Percentiles rank a stretch among this genome's conserved stretches.
Evolutionary conservation across 2,797 vertebrate species (phyloP).

Genomic region (Adrianichthys oophorus): DNA sequence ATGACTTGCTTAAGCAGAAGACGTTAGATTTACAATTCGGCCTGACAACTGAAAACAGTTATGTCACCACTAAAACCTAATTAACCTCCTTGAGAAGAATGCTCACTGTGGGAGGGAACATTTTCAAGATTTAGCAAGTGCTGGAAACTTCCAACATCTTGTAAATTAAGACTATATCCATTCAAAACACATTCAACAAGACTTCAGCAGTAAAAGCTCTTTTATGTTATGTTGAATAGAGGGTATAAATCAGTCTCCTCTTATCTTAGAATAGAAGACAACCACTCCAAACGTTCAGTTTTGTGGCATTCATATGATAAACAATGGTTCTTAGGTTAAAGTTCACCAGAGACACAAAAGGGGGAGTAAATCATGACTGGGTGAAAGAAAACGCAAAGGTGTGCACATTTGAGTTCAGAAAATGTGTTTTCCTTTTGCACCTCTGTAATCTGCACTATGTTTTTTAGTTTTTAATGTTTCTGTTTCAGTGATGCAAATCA

Average conservation of each 20-base stretch:
- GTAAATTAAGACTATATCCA: slow-evolving; percentile 37
- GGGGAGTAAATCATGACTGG: slow-evolving; percentile 19
- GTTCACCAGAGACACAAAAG: slow-evolving; percentile 18
- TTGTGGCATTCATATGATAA: slow-evolving; percentile 26
- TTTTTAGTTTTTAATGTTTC: slow-evolving; percentile 61
- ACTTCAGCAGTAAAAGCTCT: slow-evolving; percentile 33
- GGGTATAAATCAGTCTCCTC: slow-evolving; percentile 25
- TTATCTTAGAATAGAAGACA: slow-evolving; percentile 13
- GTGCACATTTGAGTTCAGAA: slow-evolving; percentile 11
- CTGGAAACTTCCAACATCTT: slow-evolving; percentile 26
- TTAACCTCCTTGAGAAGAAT: slow-evolving; percentile 19
- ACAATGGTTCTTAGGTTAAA: slow-evolving; percentile 35
- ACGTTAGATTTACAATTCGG: slow-evolving; percentile 16
- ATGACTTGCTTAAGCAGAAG: too few species aligned
- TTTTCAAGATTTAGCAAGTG: slow-evolving; percentile 25
- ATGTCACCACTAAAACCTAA: slow-evolving; percentile 17
- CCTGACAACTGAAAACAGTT: slow-evolving; percentile 13
- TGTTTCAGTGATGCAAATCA: slow-evolving; percentile 32
- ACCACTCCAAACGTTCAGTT: slow-evolving; percentile 14
- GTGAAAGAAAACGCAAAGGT: slow-evolving; percentile 39
- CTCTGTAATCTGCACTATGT: slow-evolving; percentile 35
- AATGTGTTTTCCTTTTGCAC: slow-evolving; percentile 23
- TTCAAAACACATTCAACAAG: slow-evolving; percentile 42
- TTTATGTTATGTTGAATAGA: slow-evolving; percentile 31
- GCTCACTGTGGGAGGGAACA: slow-evolving; percentile 13